Percentiles rank a stretch among this genome's conserved stretches.
These are phyloP conservation scores for Orestias chungarensis DNA, from an alignment of 2,797 vertebrate species.

Conservation along the genomic window DNA sequence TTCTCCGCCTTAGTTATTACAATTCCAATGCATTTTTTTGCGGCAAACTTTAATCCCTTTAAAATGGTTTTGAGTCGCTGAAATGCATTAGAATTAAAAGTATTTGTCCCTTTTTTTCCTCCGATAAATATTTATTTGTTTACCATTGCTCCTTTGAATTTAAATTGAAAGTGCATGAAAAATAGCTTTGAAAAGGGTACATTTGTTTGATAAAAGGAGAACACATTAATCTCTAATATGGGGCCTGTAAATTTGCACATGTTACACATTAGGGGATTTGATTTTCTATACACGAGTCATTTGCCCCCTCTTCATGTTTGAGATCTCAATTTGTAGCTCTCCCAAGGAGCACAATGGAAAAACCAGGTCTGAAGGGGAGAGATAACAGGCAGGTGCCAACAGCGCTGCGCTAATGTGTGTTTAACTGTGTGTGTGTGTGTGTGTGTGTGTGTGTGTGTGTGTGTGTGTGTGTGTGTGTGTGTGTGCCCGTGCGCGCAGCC, in stretches of 20 bases:
- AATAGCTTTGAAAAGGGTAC: constrained; percentile 54
- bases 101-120: constrained; percentile 16
- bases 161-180: constrained; percentile 59
- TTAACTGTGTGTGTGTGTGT: constrained; percentile 19
- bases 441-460: constrained; percentile 26
- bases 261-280: constrained; percentile 71
- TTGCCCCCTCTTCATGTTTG: constrained; percentile 76
- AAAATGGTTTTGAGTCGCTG: constrained; percentile 32
- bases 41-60: constrained; percentile 11
- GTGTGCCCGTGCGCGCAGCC: neutral
- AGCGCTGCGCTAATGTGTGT: constrained; percentile 47
- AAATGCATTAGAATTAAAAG: constrained; percentile 10
- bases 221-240: constrained; percentile 64
- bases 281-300: constrained; percentile 67
- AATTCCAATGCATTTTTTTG: constrained; percentile 41
- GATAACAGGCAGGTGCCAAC: constrained; percentile 81
- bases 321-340: constrained; percentile 81
- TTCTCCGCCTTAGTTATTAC: constrained; percentile 35
- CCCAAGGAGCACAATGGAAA: constrained; percentile 75
- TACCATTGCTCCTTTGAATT: constrained; percentile 18
- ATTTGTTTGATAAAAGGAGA: constrained; percentile 56
- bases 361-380: constrained; percentile 73
- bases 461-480: constrained; percentile 19
- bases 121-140: neutral
- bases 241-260: constrained; percentile 66